A percentile compares a stretch with the other conserved stretches of the same genome.
Evolutionary conservation across 2,797 vertebrate genomes (phyloP).

Genomic region (Buphagus erythrorhynchus): DNA sequence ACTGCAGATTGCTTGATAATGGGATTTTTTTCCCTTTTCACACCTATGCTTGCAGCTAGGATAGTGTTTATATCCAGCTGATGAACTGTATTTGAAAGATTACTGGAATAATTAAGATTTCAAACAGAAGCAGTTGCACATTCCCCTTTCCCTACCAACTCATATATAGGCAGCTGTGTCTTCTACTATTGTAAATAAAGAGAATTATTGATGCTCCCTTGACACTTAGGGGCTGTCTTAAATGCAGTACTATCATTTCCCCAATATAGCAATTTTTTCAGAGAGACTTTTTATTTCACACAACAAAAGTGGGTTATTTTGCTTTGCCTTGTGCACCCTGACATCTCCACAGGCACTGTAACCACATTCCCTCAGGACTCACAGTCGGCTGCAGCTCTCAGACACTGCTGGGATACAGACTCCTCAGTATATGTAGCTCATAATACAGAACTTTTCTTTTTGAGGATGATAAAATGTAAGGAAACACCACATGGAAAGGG

Average conservation of each 20-base stretch:
- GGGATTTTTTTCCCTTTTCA: constrained; percentile 45
- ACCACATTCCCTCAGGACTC: not conserved
- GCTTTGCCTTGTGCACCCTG: not conserved
- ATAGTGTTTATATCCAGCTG: not conserved
- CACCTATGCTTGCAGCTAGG: constrained; percentile 25
- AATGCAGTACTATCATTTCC: not conserved
- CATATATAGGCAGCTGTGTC: not conserved
- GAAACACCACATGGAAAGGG: not conserved
- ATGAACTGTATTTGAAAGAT: constrained; percentile 19
- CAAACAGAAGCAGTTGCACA: not conserved
- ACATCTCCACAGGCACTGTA: not conserved
- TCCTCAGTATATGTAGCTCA: not conserved
- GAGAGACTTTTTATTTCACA: not conserved
- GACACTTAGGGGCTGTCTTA: not conserved
- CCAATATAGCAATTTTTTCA: not conserved
- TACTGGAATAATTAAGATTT: constrained; percentile 24
- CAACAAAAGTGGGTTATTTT: not conserved
- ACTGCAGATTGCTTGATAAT: constrained; percentile 23
- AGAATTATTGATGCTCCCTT: not conserved
- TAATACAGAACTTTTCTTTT: not conserved
- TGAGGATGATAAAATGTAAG: not conserved
- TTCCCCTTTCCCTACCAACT: not conserved
- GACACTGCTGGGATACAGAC: not conserved
- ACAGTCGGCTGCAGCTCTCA: not conserved
- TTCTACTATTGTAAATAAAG: not conserved